Evolutionary conservation across 2,113 vertebrate genomes (phyloP).

Genomic region (Lipophrys pholis): DNA sequence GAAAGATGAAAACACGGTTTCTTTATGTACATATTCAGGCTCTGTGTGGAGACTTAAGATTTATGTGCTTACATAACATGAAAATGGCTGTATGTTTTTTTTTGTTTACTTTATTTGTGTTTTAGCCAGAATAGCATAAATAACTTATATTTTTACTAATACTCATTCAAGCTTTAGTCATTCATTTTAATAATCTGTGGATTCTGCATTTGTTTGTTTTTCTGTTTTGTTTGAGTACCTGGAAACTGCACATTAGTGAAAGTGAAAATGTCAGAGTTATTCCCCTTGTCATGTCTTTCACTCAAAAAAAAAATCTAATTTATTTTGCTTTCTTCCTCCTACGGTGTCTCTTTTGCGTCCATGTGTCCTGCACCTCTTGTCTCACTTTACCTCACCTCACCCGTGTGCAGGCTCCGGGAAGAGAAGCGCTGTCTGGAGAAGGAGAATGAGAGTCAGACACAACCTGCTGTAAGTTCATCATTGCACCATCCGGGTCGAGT

Average conservation of each 20-base stretch:
- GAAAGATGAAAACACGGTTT: slow-evolving; percentile 42
- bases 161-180: neutral
- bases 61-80: slow-evolving; percentile 10
- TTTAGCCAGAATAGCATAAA: neutral
- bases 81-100: neutral
- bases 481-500: slow-evolving; percentile 32
- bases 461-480: slow-evolving; percentile 85
- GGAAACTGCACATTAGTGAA: slow-evolving; percentile 5
- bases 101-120: slow-evolving; percentile 4
- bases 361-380: neutral
- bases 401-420: slow-evolving; percentile 81
- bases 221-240: neutral
- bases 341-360: neutral
- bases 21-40: slow-evolving; percentile 31
- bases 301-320: slow-evolving; percentile 1
- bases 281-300: slow-evolving; percentile 22
- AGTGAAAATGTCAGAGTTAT: slow-evolving; percentile 1
- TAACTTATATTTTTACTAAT: neutral
- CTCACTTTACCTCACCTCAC: slow-evolving; percentile 19
- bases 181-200: neutral
- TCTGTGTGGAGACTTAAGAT: slow-evolving; percentile 9
- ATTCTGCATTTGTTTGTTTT: neutral
- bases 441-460: slow-evolving; percentile 84
- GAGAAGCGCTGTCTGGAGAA: slow-evolving; percentile 86
- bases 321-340: slow-evolving; percentile 4